Conservation (phyloP, 1,140 invertebrate genomes). For the Leptoteleia sp. region DNA sequence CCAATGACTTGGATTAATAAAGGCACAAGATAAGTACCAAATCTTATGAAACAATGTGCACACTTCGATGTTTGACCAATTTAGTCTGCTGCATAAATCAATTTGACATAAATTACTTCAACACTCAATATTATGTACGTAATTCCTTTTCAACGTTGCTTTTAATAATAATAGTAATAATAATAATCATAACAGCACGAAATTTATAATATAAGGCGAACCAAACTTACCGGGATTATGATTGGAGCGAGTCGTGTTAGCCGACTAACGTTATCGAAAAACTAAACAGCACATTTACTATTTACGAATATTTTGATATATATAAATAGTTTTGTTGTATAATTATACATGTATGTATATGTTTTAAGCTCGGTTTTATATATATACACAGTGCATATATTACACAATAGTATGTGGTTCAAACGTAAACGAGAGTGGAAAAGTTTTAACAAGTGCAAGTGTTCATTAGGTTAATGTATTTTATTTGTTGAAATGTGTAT, state of each 20-base stretch:
- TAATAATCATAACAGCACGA: neutral
- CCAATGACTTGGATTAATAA: too few relatives aligned
- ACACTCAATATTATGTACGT: constrained; percentile 1
- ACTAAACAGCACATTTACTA: constrained; percentile 69
- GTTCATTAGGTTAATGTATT: constrained; percentile 9
- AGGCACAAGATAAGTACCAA: neutral
- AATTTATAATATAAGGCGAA: constrained; percentile 9
- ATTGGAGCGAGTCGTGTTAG: constrained; percentile 76
- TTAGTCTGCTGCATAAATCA: constrained; percentile 74
- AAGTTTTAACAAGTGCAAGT: constrained; percentile 8
- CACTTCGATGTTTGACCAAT: constrained; percentile 72
- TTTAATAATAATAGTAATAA: too few relatives aligned
- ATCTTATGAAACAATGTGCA: constrained; percentile 41
- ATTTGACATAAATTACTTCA: constrained; percentile 12
- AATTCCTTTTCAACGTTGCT: neutral
- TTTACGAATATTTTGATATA: constrained; percentile 27
- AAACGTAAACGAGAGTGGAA: constrained; percentile 49
- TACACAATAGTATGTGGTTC: constrained; percentile 32
- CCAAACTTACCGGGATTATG: constrained; percentile 77
- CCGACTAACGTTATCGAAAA: constrained; percentile 75
- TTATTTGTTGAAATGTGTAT: constrained; percentile 10
- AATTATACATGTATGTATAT: constrained; percentile 49
- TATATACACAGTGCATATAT: constrained; percentile 3
- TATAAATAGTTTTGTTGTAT: constrained; percentile 27
- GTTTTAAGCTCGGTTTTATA: constrained; percentile 19